Evolutionary conservation across 2,888 invertebrate genomes (phyloP).

Genomic region (Neoaliturus tenellus): DNA sequence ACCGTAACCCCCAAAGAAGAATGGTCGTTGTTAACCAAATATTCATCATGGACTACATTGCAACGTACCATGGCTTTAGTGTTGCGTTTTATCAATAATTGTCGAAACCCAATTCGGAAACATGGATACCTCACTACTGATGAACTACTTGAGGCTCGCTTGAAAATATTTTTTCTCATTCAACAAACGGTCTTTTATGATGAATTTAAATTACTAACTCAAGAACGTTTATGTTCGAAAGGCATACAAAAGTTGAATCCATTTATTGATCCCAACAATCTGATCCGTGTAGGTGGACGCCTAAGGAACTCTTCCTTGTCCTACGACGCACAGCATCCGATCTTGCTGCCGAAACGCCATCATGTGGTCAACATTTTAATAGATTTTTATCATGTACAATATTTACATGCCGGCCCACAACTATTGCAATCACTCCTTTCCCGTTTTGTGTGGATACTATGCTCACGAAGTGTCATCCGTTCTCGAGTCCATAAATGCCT

Average conservation of each 20-base stretch:
- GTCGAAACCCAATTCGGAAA: not conserved
- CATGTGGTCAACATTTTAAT: slow-evolving; percentile 47
- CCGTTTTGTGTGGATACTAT: slow-evolving; percentile 61
- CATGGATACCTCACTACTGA: not conserved
- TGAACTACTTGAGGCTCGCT: not conserved
- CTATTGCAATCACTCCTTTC: slow-evolving; percentile 58
- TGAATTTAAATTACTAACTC: not conserved
- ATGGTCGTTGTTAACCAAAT: not conserved
- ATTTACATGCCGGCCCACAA: slow-evolving; percentile 60
- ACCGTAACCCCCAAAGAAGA: not conserved
- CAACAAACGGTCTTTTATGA: not conserved
- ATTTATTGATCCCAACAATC: not conserved
- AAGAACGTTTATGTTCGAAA: not conserved
- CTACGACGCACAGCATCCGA: slow-evolving; percentile 28
- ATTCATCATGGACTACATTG: not conserved
- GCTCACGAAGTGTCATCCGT: slow-evolving; percentile 58
- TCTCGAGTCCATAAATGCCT: slow-evolving; percentile 61
- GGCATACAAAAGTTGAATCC: not conserved
- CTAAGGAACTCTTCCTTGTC: slow-evolving; percentile 47
- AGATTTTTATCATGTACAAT: slow-evolving; percentile 57
- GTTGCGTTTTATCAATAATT: not conserved
- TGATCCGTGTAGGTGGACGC: slow-evolving; percentile 57
- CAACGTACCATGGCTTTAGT: not conserved
- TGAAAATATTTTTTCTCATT: not conserved
- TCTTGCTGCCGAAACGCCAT: slow-evolving; percentile 26